Percentiles rank a stretch among this genome's conserved stretches.
These are phyloP conservation scores for Pollenia amentaria DNA, from an alignment of 2,888 invertebrate species.

Conservation along the genomic window DNA sequence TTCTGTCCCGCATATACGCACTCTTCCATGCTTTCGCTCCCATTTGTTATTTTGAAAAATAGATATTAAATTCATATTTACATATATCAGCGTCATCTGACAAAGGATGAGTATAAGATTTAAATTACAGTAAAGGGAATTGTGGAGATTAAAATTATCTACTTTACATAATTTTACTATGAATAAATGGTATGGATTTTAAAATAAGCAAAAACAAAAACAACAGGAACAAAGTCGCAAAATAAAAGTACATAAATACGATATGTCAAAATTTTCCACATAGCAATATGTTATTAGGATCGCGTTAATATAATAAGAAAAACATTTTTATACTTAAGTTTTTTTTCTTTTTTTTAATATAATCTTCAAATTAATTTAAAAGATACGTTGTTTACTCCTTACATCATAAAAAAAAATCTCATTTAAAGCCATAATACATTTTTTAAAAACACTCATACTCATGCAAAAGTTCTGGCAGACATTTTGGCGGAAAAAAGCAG, in stretches of 20 bases:
- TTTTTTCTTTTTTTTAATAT: background rate
- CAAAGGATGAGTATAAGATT: conserved; percentile 29
- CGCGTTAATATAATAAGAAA: conserved; percentile 9
- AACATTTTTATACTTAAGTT: background rate
- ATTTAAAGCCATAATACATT: conserved; percentile 57
- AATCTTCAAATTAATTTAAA: conserved; percentile 49
- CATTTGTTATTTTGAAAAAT: background rate
- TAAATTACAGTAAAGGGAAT: conserved; percentile 27
- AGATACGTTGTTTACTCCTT: conserved; percentile 43
- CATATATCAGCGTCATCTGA: conserved; percentile 15
- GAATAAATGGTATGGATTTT: background rate
- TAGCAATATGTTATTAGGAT: background rate
- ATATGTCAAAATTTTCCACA: background rate
- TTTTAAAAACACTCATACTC: background rate
- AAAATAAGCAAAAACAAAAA: conserved; percentile 5
- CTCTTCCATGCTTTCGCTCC: too few relatives aligned
- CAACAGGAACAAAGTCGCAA: background rate
- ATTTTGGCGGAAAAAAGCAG: background rate
- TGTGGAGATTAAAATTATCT: conserved; percentile 20
- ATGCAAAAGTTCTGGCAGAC: background rate
- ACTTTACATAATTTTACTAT: conserved; percentile 42
- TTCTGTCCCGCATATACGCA: background rate
- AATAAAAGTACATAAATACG: background rate
- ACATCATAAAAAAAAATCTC: conserved; percentile 64
- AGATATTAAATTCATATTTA: background rate